A percentile compares a stretch with the other conserved stretches of the same genome.
phyloP scores from a whole-genome alignment of 2,113 vertebrate genomes.

The Chiloscyllium plagiosum region DNA sequence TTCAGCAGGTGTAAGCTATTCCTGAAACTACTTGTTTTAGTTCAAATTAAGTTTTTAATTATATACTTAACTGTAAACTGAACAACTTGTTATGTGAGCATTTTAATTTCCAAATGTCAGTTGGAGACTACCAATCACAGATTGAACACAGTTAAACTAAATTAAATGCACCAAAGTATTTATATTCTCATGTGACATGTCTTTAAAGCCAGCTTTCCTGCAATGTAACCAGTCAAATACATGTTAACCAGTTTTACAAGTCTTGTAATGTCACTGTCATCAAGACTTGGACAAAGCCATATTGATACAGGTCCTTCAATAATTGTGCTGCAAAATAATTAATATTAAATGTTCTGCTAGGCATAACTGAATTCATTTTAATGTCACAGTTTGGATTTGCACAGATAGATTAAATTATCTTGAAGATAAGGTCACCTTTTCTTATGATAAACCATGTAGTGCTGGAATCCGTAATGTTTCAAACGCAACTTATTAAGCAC shows the following conservation, averaged over 20 bases:
- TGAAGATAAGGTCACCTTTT: background rate
- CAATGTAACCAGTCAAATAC: background rate
- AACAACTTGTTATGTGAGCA: slow-evolving; percentile 12
- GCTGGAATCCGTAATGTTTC: background rate
- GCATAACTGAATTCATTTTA: background rate
- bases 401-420: background rate
- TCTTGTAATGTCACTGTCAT: background rate
- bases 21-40: background rate
- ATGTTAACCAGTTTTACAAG: slow-evolving; percentile 5
- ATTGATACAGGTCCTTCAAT: background rate
- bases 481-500: background rate
- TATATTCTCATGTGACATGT: background rate
- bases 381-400: background rate
- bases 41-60: background rate
- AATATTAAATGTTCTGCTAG: background rate
- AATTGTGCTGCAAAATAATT: background rate
- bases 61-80: background rate
- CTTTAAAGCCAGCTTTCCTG: background rate
- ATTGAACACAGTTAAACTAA: background rate
- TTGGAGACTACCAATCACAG: background rate
- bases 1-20: background rate
- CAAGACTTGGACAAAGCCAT: background rate
- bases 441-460: background rate
- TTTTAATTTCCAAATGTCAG: background rate
- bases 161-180: background rate